Conservation (phyloP, 2,113 vertebrate genomes). For the Rhadina sibilatrix region DNA sequence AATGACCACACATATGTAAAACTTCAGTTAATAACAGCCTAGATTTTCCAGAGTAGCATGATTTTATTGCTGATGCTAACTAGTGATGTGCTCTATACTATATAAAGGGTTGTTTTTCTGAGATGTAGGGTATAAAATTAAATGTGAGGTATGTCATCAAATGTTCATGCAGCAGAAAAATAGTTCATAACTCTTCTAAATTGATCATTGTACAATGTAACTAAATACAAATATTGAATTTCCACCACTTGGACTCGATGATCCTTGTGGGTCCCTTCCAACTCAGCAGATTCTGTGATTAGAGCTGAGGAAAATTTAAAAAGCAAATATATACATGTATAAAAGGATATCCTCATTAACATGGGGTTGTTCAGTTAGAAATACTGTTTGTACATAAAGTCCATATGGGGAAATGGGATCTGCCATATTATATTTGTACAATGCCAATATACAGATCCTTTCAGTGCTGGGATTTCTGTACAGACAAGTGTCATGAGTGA, state of each 20-base stretch:
- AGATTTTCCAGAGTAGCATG: not conserved
- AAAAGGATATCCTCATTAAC: not conserved
- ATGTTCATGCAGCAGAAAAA: not conserved
- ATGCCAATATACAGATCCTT: not conserved
- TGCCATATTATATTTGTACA: not conserved
- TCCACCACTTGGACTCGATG: not conserved
- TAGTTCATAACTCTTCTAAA: not conserved
- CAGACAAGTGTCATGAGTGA: not conserved
- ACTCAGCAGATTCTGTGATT: not conserved
- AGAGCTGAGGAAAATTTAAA: not conserved
- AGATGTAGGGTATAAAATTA: not conserved
- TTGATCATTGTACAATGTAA: not conserved
- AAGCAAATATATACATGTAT: not conserved
- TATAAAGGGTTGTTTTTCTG: not conserved
- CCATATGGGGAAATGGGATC: not conserved
- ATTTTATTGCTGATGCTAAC: not conserved
- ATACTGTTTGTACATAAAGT: not conserved
- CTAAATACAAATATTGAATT: not conserved
- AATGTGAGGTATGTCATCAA: not conserved
- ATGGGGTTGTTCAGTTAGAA: not conserved
- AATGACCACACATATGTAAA: not conserved
- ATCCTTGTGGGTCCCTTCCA: not conserved
- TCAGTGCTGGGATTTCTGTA: not conserved
- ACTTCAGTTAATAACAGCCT: not conserved
- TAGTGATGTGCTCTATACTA: not conserved